A percentile compares a stretch with the other conserved stretches of the same genome.
These are phyloP conservation scores for Zele albiditarsus DNA, from an alignment of 2,888 invertebrate species.

Conservation along the genomic window DNA sequence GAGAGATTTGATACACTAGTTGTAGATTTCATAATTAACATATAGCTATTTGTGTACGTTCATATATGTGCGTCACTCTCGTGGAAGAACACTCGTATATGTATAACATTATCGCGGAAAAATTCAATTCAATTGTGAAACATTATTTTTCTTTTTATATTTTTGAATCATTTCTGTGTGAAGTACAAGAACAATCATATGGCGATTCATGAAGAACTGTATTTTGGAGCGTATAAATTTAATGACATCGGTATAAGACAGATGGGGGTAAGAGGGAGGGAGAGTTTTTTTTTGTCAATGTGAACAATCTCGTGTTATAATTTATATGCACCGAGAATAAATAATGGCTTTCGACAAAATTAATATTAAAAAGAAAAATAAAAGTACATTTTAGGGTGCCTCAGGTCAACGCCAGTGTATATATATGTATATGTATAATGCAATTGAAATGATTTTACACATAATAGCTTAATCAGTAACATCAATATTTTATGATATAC, in stretches of 20 bases:
- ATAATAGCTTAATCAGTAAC: constrained; percentile 6
- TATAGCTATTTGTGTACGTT: not conserved
- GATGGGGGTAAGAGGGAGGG: not conserved
- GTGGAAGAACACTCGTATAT: not conserved
- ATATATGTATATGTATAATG: not conserved
- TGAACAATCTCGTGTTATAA: not conserved
- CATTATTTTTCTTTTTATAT: not conserved
- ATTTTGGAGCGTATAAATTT: not conserved
- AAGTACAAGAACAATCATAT: not conserved
- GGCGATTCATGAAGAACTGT: not conserved
- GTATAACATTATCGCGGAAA: not conserved
- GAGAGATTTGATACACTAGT: constrained; percentile 55
- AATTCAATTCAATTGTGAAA: not conserved
- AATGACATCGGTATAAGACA: not conserved
- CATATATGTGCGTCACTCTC: not conserved
- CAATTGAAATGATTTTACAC: not conserved
- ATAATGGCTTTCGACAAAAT: not conserved
- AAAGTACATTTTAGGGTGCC: not conserved
- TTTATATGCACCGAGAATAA: not conserved
- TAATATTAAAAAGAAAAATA: not conserved
- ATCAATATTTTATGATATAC: constrained; percentile 13
- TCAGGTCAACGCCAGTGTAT: not conserved
- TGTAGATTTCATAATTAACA: not conserved
- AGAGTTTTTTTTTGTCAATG: not conserved
- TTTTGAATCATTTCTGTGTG: not conserved